Percentiles rank a stretch among this genome's conserved stretches.
phyloP scores from a whole-genome alignment of 2,888 invertebrate genomes.

The Tachina grossa region DNA sequence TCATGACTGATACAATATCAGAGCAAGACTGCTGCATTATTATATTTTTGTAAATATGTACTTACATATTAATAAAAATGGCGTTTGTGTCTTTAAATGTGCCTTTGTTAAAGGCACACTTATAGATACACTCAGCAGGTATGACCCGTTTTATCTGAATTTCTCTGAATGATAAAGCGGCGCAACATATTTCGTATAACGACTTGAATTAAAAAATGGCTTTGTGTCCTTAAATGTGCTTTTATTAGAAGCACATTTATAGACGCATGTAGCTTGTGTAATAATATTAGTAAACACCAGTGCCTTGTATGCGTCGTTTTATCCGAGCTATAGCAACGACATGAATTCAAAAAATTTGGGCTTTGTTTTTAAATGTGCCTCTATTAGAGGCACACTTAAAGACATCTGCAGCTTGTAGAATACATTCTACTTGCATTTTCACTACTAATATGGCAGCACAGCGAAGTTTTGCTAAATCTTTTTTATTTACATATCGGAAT shows the following conservation, averaged over 20 bases:
- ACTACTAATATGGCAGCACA: no score
- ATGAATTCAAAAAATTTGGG: no score
- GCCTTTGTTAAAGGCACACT: conserved; percentile 17
- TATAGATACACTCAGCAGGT: neutral
- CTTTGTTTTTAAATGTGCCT: conserved; percentile 23
- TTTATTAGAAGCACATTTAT: neutral
- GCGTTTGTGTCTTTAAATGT: neutral
- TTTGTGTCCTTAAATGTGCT: neutral
- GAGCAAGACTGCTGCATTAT: neutral
- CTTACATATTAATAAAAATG: neutral
- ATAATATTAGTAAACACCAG: no score
- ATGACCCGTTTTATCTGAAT: neutral
- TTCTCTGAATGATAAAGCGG: neutral
- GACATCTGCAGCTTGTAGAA: no score
- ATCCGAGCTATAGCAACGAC: no score
- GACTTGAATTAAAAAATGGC: no score
- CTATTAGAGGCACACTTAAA: conserved; percentile 11
- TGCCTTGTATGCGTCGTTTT: no score
- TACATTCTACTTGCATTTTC: no score
- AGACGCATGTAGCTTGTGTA: neutral
- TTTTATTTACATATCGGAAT: no score
- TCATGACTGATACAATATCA: neutral
- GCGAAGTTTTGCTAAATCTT: no score
- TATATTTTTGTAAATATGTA: no score
- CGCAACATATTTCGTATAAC: no score